These are phyloP conservation scores for Zoanthus solanderi DNA, from an alignment of 92 coral and sea anemone species.

Conservation along the genomic window DNA sequence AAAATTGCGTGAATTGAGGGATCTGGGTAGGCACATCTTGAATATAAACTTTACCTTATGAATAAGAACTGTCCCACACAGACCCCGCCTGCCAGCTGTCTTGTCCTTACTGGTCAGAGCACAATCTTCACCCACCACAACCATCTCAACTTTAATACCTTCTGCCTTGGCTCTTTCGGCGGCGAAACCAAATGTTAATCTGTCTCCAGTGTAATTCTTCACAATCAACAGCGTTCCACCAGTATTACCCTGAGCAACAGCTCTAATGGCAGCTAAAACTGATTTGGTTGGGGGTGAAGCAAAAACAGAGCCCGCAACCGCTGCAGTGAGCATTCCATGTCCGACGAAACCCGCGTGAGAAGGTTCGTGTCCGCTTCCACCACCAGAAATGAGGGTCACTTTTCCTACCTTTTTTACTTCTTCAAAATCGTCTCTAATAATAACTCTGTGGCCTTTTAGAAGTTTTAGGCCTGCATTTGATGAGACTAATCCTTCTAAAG, in stretches of 20 bases:
- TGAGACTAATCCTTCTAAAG: slow-evolving; percentile 87
- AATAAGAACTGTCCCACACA: slow-evolving; percentile 95
- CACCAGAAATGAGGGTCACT: slow-evolving; percentile 92
- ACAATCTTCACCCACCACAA: slow-evolving; percentile 95
- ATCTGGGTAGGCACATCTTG: background rate
- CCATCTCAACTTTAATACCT: slow-evolving; percentile 93
- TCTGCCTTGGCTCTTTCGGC: slow-evolving; percentile 95
- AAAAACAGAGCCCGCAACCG: slow-evolving; percentile 94
- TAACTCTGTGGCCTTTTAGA: slow-evolving; percentile 86
- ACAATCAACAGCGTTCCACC: slow-evolving; percentile 93
- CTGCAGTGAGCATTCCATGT: slow-evolving; percentile 95
- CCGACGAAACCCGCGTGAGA: slow-evolving; percentile 96
- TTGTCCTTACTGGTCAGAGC: slow-evolving; percentile 94
- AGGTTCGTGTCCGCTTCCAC: slow-evolving; percentile 99
- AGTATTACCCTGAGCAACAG: slow-evolving; percentile 81
- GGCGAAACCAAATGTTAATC: slow-evolving; percentile 96
- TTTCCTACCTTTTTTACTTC: slow-evolving; percentile 77
- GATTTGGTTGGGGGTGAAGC: slow-evolving; percentile 97
- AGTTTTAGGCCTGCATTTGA: slow-evolving; percentile 84
- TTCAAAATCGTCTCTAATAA: slow-evolving; percentile 81
- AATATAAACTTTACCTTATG: slow-evolving; percentile 76
- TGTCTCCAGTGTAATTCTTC: slow-evolving; percentile 97
- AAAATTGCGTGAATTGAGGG: background rate
- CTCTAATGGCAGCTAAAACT: slow-evolving; percentile 92
- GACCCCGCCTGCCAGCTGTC: slow-evolving; percentile 97